These are phyloP conservation scores for Oppia nitens DNA, from an alignment of 1,140 invertebrate species.

Conservation along the genomic window DNA sequence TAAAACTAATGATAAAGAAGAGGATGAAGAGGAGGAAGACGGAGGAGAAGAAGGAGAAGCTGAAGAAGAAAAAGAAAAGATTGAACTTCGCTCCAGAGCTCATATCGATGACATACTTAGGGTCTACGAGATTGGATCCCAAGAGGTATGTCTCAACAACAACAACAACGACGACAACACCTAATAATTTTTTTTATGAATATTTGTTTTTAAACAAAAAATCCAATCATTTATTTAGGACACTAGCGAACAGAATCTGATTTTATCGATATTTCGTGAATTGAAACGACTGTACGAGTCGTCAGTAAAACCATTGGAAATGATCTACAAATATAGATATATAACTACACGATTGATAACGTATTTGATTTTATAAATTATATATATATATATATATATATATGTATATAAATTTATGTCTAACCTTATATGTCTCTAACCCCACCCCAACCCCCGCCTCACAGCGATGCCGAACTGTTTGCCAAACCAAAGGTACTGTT, in stretches of 20 bases:
- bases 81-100: constrained; percentile 34
- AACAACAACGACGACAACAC: not conserved
- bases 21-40: not conserved
- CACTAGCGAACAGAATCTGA: constrained; percentile 35
- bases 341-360: constrained; percentile 54
- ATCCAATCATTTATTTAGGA: constrained; percentile 31
- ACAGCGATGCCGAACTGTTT: constrained; percentile 74
- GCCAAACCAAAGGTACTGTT: constrained; percentile 80
- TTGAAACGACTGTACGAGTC: constrained; percentile 70
- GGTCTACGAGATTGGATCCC: constrained; percentile 43
- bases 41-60: not conserved
- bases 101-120: constrained; percentile 63
- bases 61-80: not conserved
- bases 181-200: not conserved
- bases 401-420: not conserved
- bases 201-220: not conserved
- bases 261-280: constrained; percentile 58
- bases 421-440: not conserved
- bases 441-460: constrained; percentile 7
- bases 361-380: constrained; percentile 13
- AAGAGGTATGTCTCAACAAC: constrained; percentile 22
- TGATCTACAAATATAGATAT: constrained; percentile 74
- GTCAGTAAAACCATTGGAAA: constrained; percentile 74
- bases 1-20: constrained; percentile 4
- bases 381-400: not conserved